A percentile compares a stretch with the other conserved stretches of the same genome.
These are phyloP conservation scores for Nasonia oneida DNA, from an alignment of 2,888 invertebrate genomes.

Conservation along the genomic window DNA sequence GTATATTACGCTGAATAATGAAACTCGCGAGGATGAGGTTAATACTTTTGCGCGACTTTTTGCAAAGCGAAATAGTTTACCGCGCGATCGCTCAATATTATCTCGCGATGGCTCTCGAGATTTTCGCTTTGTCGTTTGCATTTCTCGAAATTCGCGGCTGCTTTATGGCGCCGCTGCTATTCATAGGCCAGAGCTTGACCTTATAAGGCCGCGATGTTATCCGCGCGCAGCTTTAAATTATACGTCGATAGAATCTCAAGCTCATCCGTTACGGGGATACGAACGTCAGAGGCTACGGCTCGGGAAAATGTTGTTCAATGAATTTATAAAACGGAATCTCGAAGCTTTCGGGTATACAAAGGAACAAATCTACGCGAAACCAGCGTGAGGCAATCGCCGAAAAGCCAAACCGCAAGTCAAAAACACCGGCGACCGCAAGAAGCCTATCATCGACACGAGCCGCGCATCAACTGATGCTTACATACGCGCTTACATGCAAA, in stretches of 20 bases:
- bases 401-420: too few species aligned
- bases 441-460: not conserved
- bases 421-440: not conserved
- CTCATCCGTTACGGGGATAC: not conserved
- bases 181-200: conserved; percentile 7
- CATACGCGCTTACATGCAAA: not conserved
- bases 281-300: not conserved
- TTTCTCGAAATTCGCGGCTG: not conserved
- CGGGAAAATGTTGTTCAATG: not conserved
- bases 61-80: not conserved
- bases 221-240: conserved; percentile 2
- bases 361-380: not conserved
- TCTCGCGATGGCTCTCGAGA: not conserved
- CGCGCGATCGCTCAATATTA: not conserved
- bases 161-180: not conserved
- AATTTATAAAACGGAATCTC: not conserved
- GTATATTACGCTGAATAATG: conserved; percentile 31
- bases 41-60: not conserved
- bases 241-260: conserved; percentile 40
- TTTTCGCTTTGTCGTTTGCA: not conserved
- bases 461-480: not conserved
- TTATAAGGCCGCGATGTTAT: conserved; percentile 16
- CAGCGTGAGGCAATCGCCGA: not conserved
- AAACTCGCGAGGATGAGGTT: not conserved
- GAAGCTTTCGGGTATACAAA: not conserved